A percentile compares a stretch with the other conserved stretches of the same genome.
phyloP scores from a whole-genome alignment of 2,113 vertebrate species.

The Agapornis roseicollis region DNA sequence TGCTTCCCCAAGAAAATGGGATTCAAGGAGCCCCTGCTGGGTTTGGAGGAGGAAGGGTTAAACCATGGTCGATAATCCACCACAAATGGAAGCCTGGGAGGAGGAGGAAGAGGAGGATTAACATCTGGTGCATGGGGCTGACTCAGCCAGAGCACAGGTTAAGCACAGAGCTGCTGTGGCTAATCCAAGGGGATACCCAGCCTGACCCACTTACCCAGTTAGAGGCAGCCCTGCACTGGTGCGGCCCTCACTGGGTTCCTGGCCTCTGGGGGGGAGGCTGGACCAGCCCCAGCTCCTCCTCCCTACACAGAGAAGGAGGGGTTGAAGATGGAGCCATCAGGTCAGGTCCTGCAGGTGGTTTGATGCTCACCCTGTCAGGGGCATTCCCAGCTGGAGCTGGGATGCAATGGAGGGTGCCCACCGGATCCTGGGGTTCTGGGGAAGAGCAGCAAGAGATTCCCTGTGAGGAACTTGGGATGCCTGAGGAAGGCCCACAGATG shows the following conservation, averaged over 20 bases:
- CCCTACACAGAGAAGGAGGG: background rate
- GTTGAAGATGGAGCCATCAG: background rate
- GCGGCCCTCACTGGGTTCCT: background rate
- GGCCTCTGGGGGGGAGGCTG: background rate
- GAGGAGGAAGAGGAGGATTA: background rate
- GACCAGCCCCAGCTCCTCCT: background rate
- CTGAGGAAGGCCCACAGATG: background rate
- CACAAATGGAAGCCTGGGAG: background rate
- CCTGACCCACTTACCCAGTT: slow-evolving; percentile 61
- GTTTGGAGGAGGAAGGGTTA: background rate
- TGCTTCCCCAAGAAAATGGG: background rate
- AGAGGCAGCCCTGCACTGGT: background rate
- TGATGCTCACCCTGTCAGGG: background rate
- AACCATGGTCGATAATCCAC: background rate
- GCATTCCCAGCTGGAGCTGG: background rate
- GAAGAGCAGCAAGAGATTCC: background rate
- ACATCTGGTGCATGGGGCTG: slow-evolving; percentile 16
- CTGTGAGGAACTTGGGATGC: background rate
- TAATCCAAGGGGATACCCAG: background rate
- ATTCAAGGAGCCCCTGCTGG: background rate
- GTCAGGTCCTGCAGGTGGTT: background rate
- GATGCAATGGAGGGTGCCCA: background rate
- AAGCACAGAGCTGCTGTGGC: background rate
- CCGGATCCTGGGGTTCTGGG: background rate
- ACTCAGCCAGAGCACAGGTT: background rate